Evolutionary conservation across 2,888 invertebrate genomes (phyloP).

Genomic region (Plagiodera versicolora): DNA sequence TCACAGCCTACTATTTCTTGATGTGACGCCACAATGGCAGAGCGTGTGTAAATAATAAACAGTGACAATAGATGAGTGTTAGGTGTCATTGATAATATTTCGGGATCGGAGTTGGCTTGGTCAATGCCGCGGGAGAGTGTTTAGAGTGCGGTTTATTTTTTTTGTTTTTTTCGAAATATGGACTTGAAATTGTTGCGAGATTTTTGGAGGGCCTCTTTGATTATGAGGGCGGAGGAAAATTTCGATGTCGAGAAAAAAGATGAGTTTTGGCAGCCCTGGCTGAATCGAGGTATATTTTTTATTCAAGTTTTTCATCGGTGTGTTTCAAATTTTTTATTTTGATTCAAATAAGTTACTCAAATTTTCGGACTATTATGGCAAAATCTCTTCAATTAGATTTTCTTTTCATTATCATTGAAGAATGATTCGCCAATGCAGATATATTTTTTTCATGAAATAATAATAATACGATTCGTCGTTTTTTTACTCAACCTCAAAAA

Average conservation of each 20-base stretch:
- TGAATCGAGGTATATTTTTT: conserved; percentile 47
- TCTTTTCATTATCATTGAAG: no score
- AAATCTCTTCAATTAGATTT: no score
- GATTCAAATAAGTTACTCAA: no score
- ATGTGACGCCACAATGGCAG: conserved; percentile 35
- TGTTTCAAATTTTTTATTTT: background rate
- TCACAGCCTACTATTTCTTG: conserved; percentile 47
- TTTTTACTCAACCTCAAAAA: no score
- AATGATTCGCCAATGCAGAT: no score
- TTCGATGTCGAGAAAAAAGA: conserved; percentile 17
- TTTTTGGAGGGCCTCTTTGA: conserved; percentile 43
- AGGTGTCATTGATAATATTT: conserved; percentile 20
- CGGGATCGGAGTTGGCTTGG: conserved; percentile 10
- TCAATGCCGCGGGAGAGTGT: conserved; percentile 6
- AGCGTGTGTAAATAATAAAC: conserved; percentile 15
- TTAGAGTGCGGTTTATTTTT: conserved; percentile 8
- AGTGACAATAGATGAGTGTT: conserved; percentile 16
- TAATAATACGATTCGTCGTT: no score
- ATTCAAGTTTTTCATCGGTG: no score
- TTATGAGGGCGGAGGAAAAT: conserved; percentile 37
- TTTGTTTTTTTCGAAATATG: conserved; percentile 41
- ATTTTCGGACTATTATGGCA: no score
- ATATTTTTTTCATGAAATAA: no score
- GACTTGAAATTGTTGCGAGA: conserved; percentile 47
- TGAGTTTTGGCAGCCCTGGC: conserved; percentile 55